phyloP scores from a whole-genome alignment of 1,140 invertebrate genomes.

The Chelonus insularis region DNA sequence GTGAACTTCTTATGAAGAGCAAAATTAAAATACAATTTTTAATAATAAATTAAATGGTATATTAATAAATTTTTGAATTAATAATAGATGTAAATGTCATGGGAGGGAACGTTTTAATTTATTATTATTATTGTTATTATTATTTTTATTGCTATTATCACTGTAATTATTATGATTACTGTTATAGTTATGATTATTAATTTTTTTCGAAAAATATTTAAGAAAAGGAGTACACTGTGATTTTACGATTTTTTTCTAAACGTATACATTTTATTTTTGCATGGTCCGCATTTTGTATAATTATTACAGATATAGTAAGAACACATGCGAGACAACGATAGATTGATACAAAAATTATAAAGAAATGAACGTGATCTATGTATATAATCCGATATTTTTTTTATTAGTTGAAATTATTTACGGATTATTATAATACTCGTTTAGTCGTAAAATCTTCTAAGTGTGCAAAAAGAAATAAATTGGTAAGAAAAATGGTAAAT shows the following conservation, averaged over 20 bases:
- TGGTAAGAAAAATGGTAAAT: not conserved
- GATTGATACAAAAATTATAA: not conserved
- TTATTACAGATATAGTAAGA: not conserved
- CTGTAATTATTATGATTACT: not conserved
- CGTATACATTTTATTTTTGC: not conserved
- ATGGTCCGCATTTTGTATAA: not conserved
- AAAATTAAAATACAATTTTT: no score
- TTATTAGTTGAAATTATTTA: not conserved
- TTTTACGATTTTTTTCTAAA: not conserved
- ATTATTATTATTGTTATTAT: not conserved
- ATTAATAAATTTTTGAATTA: no score
- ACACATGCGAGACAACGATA: constrained; percentile 1
- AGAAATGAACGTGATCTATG: not conserved
- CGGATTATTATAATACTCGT: not conserved
- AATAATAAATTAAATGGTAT: no score
- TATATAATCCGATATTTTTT: not conserved
- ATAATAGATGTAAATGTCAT: no score
- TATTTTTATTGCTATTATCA: not conserved
- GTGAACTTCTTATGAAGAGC: no score
- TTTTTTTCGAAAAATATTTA: not conserved
- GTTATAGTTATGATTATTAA: not conserved
- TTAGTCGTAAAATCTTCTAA: not conserved
- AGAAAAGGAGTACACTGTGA: not conserved
- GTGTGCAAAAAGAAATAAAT: not conserved
- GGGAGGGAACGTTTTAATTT: not conserved